Conservation (phyloP, 1,140 invertebrate genomes). For the Cephus cinctus region DNA sequence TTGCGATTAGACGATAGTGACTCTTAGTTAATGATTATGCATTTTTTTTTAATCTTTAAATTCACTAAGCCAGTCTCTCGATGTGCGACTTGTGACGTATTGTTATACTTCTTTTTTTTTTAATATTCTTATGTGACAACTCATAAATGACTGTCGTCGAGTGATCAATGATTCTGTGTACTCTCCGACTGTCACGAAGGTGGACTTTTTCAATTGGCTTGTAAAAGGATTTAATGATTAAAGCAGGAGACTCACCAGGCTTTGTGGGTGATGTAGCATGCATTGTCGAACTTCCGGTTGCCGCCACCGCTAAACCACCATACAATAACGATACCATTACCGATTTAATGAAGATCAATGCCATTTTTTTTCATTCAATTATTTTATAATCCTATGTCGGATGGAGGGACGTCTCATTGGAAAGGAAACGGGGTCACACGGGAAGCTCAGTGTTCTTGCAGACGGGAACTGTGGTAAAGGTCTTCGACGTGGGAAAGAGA, state of each 20-base stretch:
- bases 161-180: too few species aligned
- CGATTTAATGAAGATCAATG: background rate
- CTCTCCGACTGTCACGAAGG: too few species aligned
- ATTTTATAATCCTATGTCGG: background rate
- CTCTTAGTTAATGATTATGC: too few species aligned
- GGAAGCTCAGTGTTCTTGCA: background rate
- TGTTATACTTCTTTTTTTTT: too few species aligned
- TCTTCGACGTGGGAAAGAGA: background rate
- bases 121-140: too few species aligned
- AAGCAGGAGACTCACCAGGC: constrained; percentile 50
- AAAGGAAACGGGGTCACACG: background rate
- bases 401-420: too few species aligned
- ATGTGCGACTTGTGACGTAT: too few species aligned
- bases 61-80: too few species aligned
- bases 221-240: constrained; percentile 33
- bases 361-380: background rate
- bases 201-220: background rate
- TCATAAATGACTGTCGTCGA: too few species aligned
- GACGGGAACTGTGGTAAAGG: background rate
- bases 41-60: too few species aligned
- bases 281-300: constrained; percentile 50
- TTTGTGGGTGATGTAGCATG: constrained; percentile 53
- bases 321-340: constrained; percentile 46
- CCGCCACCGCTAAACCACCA: constrained; percentile 54
- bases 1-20: too few species aligned